Conservation (phyloP, 2,888 invertebrate species). For the Dicranocentrus wangi region DNA sequence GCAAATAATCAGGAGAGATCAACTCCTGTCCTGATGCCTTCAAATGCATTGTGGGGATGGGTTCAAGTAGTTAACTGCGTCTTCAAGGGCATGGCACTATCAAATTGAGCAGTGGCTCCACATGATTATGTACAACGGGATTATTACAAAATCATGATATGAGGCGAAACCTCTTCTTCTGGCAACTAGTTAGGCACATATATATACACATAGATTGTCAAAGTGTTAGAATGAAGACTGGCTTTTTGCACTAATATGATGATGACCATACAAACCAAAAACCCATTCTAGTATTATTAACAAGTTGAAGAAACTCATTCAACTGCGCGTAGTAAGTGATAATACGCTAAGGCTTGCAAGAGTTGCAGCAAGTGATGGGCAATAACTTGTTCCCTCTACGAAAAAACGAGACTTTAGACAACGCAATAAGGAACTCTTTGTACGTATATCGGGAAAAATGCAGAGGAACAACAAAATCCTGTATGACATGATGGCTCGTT, state of each 20-base stretch:
- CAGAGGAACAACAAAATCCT: too few species aligned
- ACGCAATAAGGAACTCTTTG: too few species aligned
- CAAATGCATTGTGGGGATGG: too few species aligned
- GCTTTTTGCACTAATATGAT: not conserved
- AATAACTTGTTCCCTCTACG: not conserved
- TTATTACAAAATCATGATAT: not conserved
- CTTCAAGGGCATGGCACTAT: not conserved
- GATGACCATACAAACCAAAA: not conserved
- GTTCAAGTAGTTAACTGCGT: too few species aligned
- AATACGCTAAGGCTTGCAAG: too few species aligned
- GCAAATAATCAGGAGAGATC: not conserved
- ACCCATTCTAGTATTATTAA: not conserved
- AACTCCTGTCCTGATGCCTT: too few species aligned
- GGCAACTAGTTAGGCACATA: not conserved
- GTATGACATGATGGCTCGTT: too few species aligned
- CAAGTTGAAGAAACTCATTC: not conserved
- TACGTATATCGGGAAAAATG: too few species aligned
- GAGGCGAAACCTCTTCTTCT: not conserved
- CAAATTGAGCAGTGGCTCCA: not conserved
- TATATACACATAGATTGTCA: not conserved
- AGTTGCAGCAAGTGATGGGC: not conserved
- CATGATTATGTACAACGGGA: not conserved
- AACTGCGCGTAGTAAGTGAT: not conserved
- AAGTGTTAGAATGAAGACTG: not conserved
- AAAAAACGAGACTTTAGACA: too few species aligned